Base-by-base conservation (phyloP, 2,888 invertebrate species). In the Hirtodrosophila duncani region DNA sequence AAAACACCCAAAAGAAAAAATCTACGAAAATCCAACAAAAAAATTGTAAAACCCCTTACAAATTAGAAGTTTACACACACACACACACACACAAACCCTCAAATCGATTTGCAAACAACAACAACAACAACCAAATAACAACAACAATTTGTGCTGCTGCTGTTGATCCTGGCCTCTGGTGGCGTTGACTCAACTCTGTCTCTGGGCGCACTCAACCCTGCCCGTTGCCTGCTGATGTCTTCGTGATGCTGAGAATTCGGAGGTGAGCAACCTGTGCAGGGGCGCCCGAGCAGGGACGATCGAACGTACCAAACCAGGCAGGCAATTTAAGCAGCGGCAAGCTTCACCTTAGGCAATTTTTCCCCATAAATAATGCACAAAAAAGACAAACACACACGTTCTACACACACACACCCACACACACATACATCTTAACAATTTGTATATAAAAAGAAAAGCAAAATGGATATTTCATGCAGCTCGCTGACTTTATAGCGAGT, bases 161-260 rank as follows among this genome's bases (percentile, higher is more conserved):
- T 8, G 3, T 6, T 17, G 11, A 1, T 21, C 23, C 6, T 3
- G 33, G n/a, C n/a, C 9, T 13, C 7, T 17, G 10, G 26, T 24
- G 38, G 27, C 16, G 24, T 20, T 18, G 34, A 4, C 41, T 44
- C 55, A 50, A 43, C 21, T 44, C 5, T 11, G 4, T n/a, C n/a
- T n/a, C n/a, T n/a, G n/a, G n/a, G n/a, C n/a, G n/a, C 33, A 36
- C 20, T 14, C 42, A 18, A 24, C 46, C 43, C 51, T 27, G 65
- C 66, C 80, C 84, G 67, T 83, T 80, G 74, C 37, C 17, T 59
- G 57, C 83, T 65, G 75, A 82, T 79, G 77, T 72, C 62, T 77
- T 83, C 80, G 57, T 79, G 84, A 84, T 84, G 84, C 84, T 84
- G 84, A 84, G 78, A 81, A 70, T 67, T 82, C 71, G 82, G 83